phyloP scores from a whole-genome alignment of 1,140 invertebrate species.

The Lepidurus apus region DNA sequence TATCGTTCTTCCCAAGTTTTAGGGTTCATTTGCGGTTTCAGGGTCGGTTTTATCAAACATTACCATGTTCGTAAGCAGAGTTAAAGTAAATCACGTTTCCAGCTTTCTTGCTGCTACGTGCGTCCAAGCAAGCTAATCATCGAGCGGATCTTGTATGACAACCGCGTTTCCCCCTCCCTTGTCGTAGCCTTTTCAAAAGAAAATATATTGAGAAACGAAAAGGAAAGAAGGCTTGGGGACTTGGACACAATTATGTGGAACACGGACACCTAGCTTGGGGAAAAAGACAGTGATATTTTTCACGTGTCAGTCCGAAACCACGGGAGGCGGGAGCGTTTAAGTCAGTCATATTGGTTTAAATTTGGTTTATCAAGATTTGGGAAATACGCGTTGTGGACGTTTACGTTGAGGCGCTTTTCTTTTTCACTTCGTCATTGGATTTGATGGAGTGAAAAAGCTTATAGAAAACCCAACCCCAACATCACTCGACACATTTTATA shows the following conservation, averaged over 20 bases:
- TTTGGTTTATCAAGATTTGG: constrained; percentile 2
- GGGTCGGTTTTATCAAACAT: background rate
- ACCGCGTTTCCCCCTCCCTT: background rate
- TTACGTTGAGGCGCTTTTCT: background rate
- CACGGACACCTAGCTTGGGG: background rate
- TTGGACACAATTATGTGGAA: constrained; percentile 15
- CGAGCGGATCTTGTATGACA: background rate
- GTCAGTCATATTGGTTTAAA: background rate
- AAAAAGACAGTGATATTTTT: background rate
- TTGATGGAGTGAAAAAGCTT: background rate
- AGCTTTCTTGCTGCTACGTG: background rate
- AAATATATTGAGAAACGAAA: background rate
- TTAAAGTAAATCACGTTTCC: no score
- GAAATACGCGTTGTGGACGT: background rate
- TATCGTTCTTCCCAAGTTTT: background rate
- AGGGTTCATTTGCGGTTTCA: background rate
- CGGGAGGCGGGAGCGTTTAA: background rate
- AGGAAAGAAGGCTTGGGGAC: background rate
- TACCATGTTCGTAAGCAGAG: background rate
- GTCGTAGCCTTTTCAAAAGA: background rate
- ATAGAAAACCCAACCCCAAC: background rate
- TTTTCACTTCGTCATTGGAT: background rate
- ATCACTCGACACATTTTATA: constrained; percentile 10
- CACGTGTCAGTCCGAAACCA: background rate
- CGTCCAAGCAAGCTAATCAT: background rate